Evolutionary conservation across 2,888 invertebrate genomes (phyloP), one percentile per base, ranked within the genome.

Genomic region (Subacronicta megacephala): DNA sequence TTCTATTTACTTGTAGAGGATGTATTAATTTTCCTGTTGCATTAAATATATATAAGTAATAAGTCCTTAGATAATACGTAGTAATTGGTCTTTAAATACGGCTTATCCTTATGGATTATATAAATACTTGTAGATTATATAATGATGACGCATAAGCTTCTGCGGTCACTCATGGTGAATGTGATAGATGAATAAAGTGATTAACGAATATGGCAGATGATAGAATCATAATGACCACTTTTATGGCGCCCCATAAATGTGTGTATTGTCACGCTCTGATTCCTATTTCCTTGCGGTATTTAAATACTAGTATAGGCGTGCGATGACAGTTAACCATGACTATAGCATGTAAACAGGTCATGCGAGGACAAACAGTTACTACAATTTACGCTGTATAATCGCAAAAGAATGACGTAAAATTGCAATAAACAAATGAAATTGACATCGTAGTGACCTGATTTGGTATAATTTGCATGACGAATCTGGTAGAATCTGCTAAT

Each of bases 11-110:
- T 43, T 16, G 29, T 36, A 36, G 33, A 59, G 17, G 43, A 59
- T 42, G 26, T 42, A 53, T 37, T 29, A n/a, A 74, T 66, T 70
- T 71, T 75, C 66, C 72, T 62, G 54, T 46, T 45, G 15, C 6
- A 44, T 43, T 50, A 59, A 45, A 17, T 45, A 54, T 55, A 52
- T 43, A 57, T 70, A 60, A n/a, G n/a, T n/a, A n/a, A n/a, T n/a
- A n/a, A n/a, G 29, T 46, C 37, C 31, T 66, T 56, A 42, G 31
- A 46, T 53, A 63, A 58, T 58, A 54, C 37, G 47, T 45, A 51
- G 20, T 73, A 69, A 64, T 44, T 41, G 40, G 7, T 42, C 6
- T 56, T 31, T 60, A 64, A 61, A 65, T n/a, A n/a, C 12, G 51
- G 15, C 18, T 36, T 59, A 65, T 74, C 58, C 53, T 53, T 54